Base-by-base conservation (phyloP, 2,797 vertebrate genomes). In the Coregonus sp. region DNA sequence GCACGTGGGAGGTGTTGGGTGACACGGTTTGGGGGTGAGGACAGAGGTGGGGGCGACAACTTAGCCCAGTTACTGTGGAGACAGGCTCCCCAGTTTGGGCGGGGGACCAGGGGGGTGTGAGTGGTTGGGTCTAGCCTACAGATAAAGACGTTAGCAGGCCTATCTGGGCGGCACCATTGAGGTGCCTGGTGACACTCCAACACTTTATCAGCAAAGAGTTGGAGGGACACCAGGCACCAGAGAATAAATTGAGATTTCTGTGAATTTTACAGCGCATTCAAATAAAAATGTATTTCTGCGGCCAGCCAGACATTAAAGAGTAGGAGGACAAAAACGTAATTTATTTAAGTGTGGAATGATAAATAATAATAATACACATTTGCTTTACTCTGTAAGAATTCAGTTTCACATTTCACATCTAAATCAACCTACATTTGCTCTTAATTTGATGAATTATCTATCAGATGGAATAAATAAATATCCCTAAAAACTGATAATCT, bases 131-230 rank as follows among this genome's bases (percentile, higher is more conserved):
- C 87, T 90, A 67, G 50, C 68, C 5, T 25, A 0, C 86, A 89
- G 95, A 95, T 95, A 95, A 94, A 86, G 82, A 83, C 63, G 74
- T 73, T 84, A 78, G 80, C 71, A 20, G 80, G 83, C 72, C 83
- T 92, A 93, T 95, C 92, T 86, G 81, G 81, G 86, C 78, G 29
- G 33, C 59, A 68, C 70, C 85, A 84, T 79, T 77, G 52, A 12
- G 72, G 31, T 84, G 86, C 66, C 70, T 78, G 80, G 76, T 82
- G 69, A 80, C 77, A 54, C 78, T 78, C 84, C 80, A 68, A 51
- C 74, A 82, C 59, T 67, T 93, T 94, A 95, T 95, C 93, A 90
- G 83, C 74, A 11, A 37, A 70, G 59, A 82, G 74, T 51, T 68
- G 80, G 84, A 78, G 79, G 59, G 77, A 80, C 69, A 82, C 76